Conservation (phyloP, 2,888 invertebrate genomes). For the Parthenolecanium corni region DNA sequence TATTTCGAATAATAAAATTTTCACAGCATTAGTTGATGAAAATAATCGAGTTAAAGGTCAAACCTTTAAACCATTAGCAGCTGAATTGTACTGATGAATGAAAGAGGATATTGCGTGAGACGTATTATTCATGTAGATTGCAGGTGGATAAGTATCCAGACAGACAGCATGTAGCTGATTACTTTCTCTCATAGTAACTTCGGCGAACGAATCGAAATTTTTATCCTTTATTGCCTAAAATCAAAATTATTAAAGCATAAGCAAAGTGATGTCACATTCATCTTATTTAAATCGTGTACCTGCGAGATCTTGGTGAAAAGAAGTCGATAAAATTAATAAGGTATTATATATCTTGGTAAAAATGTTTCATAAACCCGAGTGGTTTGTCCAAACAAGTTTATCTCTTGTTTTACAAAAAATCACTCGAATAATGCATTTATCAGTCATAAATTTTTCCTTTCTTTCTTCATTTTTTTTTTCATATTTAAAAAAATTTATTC, state of each 20-base stretch:
- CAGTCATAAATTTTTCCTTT: too few species aligned
- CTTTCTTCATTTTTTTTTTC: too few species aligned
- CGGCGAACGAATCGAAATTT: slow-evolving; percentile 77
- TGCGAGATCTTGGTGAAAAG: too few species aligned
- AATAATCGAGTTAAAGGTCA: too few species aligned
- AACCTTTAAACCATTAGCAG: slow-evolving; percentile 51
- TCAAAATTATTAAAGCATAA: too few species aligned
- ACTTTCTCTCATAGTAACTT: slow-evolving; percentile 91
- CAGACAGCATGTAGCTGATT: slow-evolving; percentile 94
- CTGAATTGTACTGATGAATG: slow-evolving; percentile 70
- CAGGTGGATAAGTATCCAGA: slow-evolving; percentile 87
- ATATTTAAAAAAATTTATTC: too few species aligned
- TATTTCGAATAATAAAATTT: not conserved
- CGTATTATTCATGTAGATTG: slow-evolving; percentile 79
- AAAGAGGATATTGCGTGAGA: slow-evolving; percentile 69
- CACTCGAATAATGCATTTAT: too few species aligned
- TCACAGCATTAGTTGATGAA: not conserved
- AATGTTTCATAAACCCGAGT: too few species aligned
- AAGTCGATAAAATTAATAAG: too few species aligned
- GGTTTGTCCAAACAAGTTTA: too few species aligned
- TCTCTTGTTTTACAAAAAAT: too few species aligned
- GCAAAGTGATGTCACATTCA: not conserved
- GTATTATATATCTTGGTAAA: too few species aligned
- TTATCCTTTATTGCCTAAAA: slow-evolving; percentile 49
- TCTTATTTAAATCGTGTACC: not conserved